Percentiles rank a stretch among this genome's conserved stretches.
Conservation (phyloP, 2,797 vertebrate species). For the Cynodonichthys magdalenae region DNA sequence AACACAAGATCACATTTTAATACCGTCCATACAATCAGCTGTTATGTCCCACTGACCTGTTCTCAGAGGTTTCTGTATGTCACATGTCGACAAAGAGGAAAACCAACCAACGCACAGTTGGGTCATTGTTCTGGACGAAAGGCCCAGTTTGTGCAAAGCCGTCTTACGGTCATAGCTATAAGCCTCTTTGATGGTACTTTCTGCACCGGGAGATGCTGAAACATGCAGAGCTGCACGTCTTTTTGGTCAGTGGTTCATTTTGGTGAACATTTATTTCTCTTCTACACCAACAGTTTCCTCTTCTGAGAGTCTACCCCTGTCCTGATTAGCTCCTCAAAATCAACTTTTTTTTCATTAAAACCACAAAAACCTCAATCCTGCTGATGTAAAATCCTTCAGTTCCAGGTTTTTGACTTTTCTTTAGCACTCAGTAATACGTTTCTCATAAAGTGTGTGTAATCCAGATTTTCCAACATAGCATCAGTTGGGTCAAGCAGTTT, state of each 20-base stretch:
- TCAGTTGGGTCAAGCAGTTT: not conserved
- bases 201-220: conserved; percentile 47
- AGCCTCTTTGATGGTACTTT: conserved; percentile 68
- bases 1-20: not conserved
- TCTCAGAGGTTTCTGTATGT: conserved; percentile 34
- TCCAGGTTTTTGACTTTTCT: conserved; percentile 21
- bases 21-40: conserved; percentile 1
- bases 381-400: conserved; percentile 17
- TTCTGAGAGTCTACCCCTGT: not conserved
- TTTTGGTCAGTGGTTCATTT: conserved; percentile 18
- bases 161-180: conserved; percentile 55
- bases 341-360: not conserved
- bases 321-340: conserved; percentile 1
- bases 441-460: conserved; percentile 12
- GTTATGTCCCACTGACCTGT: conserved; percentile 47
- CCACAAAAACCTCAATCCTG: conserved; percentile 29
- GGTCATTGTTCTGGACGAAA: conserved; percentile 61
- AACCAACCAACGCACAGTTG: conserved; percentile 59
- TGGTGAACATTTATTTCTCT: conserved; percentile 2
- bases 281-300: conserved; percentile 5
- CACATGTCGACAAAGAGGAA: conserved; percentile 30
- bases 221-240: conserved; percentile 10
- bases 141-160: conserved; percentile 60
- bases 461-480: not conserved
- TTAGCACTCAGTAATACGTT: conserved; percentile 13